Conservation (phyloP, 2,888 invertebrate genomes). For the Drosophila helvetica region DNA sequence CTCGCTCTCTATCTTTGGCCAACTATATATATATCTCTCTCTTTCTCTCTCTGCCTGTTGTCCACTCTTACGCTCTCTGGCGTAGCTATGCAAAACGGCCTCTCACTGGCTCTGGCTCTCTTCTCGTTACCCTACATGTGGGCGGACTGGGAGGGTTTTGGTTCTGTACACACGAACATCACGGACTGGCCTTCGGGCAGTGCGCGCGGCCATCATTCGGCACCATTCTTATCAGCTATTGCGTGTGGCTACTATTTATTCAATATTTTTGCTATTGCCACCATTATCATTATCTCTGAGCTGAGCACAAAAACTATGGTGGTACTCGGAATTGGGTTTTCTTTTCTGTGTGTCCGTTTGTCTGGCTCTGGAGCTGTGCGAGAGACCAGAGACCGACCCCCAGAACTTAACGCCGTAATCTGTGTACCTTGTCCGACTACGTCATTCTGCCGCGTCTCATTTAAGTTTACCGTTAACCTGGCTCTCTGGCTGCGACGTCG, state of each 20-base stretch:
- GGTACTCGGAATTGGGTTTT: conserved; percentile 22
- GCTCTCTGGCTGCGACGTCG: conserved; percentile 16
- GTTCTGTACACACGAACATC: conserved; percentile 38
- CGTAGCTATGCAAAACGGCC: conserved; percentile 42
- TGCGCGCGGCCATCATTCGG: conserved; percentile 1
- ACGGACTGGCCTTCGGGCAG: conserved; percentile 43
- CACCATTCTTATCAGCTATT: conserved; percentile 60
- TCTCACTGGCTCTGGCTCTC: conserved; percentile 8
- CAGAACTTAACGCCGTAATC: conserved; percentile 19
- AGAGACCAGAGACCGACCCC: conserved; percentile 11
- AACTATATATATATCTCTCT: conserved; percentile 5
- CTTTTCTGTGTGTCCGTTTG: conserved; percentile 15
- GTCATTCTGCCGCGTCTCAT: conserved; percentile 60
- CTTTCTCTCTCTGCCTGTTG: conserved; percentile 5
- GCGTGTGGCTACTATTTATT: conserved; percentile 66
- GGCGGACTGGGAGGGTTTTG: conserved; percentile 29
- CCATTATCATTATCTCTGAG: no score
- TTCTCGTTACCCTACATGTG: conserved; percentile 9
- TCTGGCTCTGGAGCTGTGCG: neutral
- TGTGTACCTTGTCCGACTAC: conserved; percentile 42
- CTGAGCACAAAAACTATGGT: conserved; percentile 56
- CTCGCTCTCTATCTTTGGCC: conserved; percentile 17
- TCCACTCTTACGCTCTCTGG: neutral
- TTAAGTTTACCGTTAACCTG: conserved; percentile 59
- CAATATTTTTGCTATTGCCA: conserved; percentile 48